These are phyloP conservation scores for Palythoa caribaeorum DNA, from an alignment of 92 coral and sea anemone genomes.

Conservation along the genomic window DNA sequence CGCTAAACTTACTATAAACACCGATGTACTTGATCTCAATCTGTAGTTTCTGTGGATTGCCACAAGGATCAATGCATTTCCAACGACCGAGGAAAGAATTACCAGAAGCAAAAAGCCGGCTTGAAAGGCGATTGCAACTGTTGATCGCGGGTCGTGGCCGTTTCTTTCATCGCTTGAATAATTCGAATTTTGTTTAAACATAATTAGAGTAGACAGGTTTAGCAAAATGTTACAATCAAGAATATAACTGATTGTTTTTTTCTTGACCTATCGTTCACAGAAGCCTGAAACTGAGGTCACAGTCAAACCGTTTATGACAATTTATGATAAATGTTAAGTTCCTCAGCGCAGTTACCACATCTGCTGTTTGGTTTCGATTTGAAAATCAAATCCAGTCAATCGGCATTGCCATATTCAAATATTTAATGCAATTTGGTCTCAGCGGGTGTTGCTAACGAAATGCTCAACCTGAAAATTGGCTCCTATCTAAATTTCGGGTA, in stretches of 20 bases:
- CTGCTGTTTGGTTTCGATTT: background rate
- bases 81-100: conserved; percentile 80
- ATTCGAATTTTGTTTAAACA: background rate
- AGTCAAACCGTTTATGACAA: background rate
- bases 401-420: background rate
- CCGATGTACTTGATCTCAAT: conserved; percentile 76
- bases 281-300: background rate
- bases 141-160: conserved; percentile 66
- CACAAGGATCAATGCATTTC: conserved; percentile 79
- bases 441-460: background rate
- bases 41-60: conserved; percentile 79
- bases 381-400: background rate
- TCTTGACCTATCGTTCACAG: background rate
- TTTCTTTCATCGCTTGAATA: background rate
- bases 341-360: background rate
- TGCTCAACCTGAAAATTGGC: background rate
- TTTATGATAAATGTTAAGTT: background rate
- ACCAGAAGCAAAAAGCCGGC: conserved; percentile 72
- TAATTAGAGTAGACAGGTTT: background rate
- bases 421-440: background rate
- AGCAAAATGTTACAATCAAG: background rate
- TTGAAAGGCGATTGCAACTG: conserved; percentile 70
- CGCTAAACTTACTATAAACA: conserved; percentile 86
- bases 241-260: background rate
- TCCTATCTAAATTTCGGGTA: background rate